These are phyloP conservation scores for Piezodorus guildinii DNA, from an alignment of 1,140 invertebrate genomes.

Conservation along the genomic window DNA sequence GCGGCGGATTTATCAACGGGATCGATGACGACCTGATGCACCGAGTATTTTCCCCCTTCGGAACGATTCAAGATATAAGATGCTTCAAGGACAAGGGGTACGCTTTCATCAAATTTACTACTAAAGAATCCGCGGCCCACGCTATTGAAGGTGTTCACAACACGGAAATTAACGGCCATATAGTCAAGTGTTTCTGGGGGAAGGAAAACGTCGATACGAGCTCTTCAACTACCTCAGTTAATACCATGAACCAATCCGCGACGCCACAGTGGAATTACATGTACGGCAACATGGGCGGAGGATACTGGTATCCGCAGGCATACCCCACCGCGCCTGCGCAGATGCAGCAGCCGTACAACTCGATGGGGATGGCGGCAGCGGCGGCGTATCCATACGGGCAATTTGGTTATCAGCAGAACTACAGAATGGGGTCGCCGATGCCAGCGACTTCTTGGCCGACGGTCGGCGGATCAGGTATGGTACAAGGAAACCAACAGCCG, in stretches of 20 bases:
- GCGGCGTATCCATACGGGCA: conserved; percentile 43
- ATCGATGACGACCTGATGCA: conserved; percentile 92
- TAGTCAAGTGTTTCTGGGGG: conserved; percentile 99
- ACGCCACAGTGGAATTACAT: conserved; percentile 53
- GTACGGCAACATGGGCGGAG: conserved; percentile 46
- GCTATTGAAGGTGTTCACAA: conserved; percentile 96
- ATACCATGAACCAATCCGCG: conserved; percentile 37
- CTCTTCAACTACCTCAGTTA: conserved; percentile 41
- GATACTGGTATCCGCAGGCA: conserved; percentile 67
- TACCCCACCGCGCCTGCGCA: conserved; percentile 44
- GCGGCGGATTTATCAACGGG: conserved; percentile 80
- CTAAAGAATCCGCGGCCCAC: conserved; percentile 91
- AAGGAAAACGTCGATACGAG: conserved; percentile 73
- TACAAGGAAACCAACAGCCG: conserved; percentile 31
- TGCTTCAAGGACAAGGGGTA: conserved; percentile 99
- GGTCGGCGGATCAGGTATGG: conserved; percentile 31
- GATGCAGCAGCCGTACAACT: conserved; percentile 51
- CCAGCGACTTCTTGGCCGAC: conserved; percentile 30
- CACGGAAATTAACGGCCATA: conserved; percentile 88
- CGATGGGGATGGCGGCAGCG: conserved; percentile 44
- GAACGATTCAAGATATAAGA: conserved; percentile 90
- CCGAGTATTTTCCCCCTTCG: conserved; percentile 87
- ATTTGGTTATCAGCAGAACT: conserved; percentile 37
- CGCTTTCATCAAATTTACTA: conserved; percentile 96
- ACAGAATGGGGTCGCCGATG: conserved; percentile 36